These are phyloP conservation scores for Tauraco erythrolophus DNA, from an alignment of 2,113 vertebrate genomes.

Conservation along the genomic window DNA sequence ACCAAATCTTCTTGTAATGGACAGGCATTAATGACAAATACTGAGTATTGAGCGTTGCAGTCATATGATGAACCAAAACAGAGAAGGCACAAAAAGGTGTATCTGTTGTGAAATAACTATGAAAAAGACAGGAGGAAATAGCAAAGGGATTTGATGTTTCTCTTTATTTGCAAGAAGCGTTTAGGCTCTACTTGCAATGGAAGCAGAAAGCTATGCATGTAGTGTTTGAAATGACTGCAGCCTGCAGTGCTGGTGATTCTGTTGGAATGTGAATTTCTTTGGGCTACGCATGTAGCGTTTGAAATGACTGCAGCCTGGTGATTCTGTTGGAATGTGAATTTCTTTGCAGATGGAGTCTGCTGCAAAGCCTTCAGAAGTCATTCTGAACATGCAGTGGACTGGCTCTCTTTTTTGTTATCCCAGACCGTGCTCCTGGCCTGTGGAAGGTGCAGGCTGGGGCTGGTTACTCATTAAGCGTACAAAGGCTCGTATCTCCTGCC, in stretches of 20 bases:
- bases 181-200: background rate
- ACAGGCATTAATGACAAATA: background rate
- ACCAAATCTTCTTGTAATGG: background rate
- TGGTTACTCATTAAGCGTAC: conserved; percentile 45
- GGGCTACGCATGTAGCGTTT: background rate
- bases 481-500: conserved; percentile 28
- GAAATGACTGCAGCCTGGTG: background rate
- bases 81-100: background rate
- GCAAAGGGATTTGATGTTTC: background rate
- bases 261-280: no score
- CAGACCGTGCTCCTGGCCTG: background rate
- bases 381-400: background rate
- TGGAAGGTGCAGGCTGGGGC: background rate
- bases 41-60: background rate
- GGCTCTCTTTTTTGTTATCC: background rate
- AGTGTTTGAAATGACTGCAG: background rate
- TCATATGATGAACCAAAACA: background rate
- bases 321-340: background rate
- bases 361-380: background rate
- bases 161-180: background rate
- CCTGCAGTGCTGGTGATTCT: background rate
- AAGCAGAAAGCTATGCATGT: background rate
- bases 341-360: background rate
- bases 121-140: background rate
- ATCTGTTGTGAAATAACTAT: background rate